Conservation (phyloP, 1,140 invertebrate genomes). For the Aphidius gifuensis region DNA sequence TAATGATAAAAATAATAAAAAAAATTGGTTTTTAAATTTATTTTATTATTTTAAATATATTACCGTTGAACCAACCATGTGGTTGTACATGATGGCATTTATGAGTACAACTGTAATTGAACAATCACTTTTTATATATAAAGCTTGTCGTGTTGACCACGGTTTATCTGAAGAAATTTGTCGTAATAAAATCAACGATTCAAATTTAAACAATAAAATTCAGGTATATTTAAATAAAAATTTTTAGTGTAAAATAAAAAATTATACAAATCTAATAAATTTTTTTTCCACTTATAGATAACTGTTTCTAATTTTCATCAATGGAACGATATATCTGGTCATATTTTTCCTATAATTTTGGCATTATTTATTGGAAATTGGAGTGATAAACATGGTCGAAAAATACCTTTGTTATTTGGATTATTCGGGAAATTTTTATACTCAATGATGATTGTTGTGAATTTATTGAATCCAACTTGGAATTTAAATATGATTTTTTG, state of each 20-base stretch:
- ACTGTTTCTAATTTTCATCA: too few relatives aligned
- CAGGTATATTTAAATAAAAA: conserved; percentile 63
- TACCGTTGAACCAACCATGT: conserved; percentile 74
- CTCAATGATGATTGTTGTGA: conserved; percentile 68
- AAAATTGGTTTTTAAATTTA: too few relatives aligned
- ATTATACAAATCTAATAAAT: too few relatives aligned
- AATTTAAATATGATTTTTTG: conserved; percentile 71
- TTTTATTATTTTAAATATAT: too few relatives aligned
- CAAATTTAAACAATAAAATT: conserved; percentile 60
- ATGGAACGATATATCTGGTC: conserved; percentile 69
- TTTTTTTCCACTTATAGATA: too few relatives aligned
- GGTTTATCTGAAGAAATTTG: conserved; percentile 66
- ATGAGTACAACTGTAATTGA: conserved; percentile 76
- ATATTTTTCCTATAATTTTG: conserved; percentile 69
- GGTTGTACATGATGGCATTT: conserved; percentile 76
- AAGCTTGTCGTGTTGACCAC: conserved; percentile 69
- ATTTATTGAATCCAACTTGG: conserved; percentile 63
- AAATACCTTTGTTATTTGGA: conserved; percentile 66
- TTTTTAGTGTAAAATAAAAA: neutral
- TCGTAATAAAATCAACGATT: conserved; percentile 58
- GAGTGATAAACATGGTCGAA: conserved; percentile 68
- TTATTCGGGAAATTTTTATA: conserved; percentile 70
- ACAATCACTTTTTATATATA: conserved; percentile 70
- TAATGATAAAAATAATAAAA: too few relatives aligned
- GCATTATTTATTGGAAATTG: conserved; percentile 74